Evolutionary conservation across 2,113 vertebrate species (phyloP), one percentile per base, ranked within the genome.

Genomic region (Stercorarius parasiticus): DNA sequence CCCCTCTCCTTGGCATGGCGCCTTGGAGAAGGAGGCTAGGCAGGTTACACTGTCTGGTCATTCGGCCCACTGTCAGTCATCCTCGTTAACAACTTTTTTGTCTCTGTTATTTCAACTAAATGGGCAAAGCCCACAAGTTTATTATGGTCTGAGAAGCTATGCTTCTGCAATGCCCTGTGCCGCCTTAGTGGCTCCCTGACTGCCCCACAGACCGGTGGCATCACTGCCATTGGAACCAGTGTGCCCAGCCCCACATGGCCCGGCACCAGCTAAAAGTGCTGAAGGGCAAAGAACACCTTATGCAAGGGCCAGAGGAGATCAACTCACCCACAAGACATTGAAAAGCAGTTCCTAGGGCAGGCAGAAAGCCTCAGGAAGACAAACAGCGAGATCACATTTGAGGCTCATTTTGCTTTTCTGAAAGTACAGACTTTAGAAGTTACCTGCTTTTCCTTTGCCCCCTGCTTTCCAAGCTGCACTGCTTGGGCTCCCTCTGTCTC

Each of bases 141-240:
- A 56, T 92, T 58, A 29, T 6, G 5, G 56, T 64, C 70, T 74
- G 61, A 87, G 92, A 52, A 84, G 43, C 40, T 42, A 10, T 58
- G 56, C 22, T 43, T 29, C 73, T 85, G 56, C 78, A 55, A 5
- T 43, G 70, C 69, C 30, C 42, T 66, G 29, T 70, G 73, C 42
- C 6, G 2, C 50, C 19, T n/a, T 0, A 0, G 16, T 10, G 47
- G 58, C 89, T 89, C 69, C 56, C 34, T 0, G 3, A 18, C 26
- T 0, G 0, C 45, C 36, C 38, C 0, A 0, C 67, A 89, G 83
- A 73, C 43, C 1, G 3, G n/a, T 30, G 1, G 49, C 52, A 64
- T 7, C 1, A 1, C 52, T 92, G 58, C 92, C 9, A 1, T 38
- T 4, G 0, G 43, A 34, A 53, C 69, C 11, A 8, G 59, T 0